These are phyloP conservation scores for Alethe castanea DNA, from an alignment of 2,113 vertebrate species.

Conservation along the genomic window DNA sequence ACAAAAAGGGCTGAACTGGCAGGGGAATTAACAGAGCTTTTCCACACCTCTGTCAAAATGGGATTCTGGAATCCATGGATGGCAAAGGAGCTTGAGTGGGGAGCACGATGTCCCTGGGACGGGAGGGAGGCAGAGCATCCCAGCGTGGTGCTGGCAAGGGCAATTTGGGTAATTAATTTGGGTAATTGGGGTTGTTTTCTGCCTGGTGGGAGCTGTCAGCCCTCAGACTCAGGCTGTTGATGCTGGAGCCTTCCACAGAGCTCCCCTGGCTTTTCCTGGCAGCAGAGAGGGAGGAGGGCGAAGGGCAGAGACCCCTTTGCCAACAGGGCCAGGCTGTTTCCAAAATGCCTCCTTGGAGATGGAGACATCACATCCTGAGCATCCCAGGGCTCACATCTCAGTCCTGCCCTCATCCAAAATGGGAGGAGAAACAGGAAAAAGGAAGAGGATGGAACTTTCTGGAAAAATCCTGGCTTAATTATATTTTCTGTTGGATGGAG, in stretches of 20 bases:
- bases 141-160: accelerated
- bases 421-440: background rate
- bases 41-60: background rate
- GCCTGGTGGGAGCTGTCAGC: background rate
- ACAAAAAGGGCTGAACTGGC: constrained; percentile 17
- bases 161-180: background rate
- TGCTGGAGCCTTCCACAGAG: background rate
- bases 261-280: background rate
- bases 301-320: accelerated
- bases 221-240: accelerated
- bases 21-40: background rate
- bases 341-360: background rate
- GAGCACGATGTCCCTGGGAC: accelerated
- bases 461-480: background rate
- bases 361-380: accelerated
- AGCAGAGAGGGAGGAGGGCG: accelerated
- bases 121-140: background rate
- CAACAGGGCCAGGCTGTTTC: accelerated
- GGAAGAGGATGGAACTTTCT: background rate
- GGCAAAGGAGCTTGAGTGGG: accelerated
- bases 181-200: background rate
- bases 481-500: background rate
- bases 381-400: background rate
- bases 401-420: background rate
- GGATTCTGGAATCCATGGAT: background rate